Evolutionary conservation across 2,797 vertebrate genomes (phyloP), one percentile per base, ranked within the genome.

Genomic region (Rousettus madagascariensis): DNA sequence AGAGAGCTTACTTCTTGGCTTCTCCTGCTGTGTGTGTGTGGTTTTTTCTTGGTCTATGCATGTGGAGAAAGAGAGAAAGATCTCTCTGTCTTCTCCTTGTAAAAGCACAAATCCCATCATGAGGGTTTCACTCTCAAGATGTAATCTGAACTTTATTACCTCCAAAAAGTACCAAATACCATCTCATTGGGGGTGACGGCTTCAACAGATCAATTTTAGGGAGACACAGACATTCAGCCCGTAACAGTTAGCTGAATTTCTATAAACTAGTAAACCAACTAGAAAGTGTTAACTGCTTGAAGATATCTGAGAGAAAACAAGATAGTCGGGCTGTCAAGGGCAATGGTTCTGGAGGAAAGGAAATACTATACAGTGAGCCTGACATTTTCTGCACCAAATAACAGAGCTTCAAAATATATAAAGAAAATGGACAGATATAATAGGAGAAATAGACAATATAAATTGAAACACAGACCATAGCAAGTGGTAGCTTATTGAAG

Each of bases 361-460:
- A 83, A 86, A 65, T 93, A 38, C 9, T 55, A 17, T 75, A 11
- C 11, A 78, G 61, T 36, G n/a, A 91, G 4, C 22, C 38, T 91
- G 38, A 30, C 36, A 71, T 77, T 65, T 90, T 80, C 28, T 74
- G 43, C 4, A 49, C 8, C 49, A 80, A 82, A 49, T 72, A 82
- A 49, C n/a, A 71, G 43, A 88, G 59, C 19, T 86, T 85, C 77
- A 74, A 87, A 87, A 80, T 72, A 46, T 10, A 15, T 12, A 36
- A 90, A 92, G 59, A 74, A 95, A 86, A 49, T 16, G 38, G n/a
- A 66, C 71, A 90, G 75, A 96, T 95, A 84, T 51, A 15, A 30
- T 46, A 82, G 43, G 30, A 46, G 51, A 72, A 46, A 33, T n/a
- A 51, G 8, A 13, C 41, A 72, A n/a, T 57, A 61, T 8, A 68